Evolutionary conservation across 2,888 invertebrate species (phyloP).

Genomic region (Thecophora atra): DNA sequence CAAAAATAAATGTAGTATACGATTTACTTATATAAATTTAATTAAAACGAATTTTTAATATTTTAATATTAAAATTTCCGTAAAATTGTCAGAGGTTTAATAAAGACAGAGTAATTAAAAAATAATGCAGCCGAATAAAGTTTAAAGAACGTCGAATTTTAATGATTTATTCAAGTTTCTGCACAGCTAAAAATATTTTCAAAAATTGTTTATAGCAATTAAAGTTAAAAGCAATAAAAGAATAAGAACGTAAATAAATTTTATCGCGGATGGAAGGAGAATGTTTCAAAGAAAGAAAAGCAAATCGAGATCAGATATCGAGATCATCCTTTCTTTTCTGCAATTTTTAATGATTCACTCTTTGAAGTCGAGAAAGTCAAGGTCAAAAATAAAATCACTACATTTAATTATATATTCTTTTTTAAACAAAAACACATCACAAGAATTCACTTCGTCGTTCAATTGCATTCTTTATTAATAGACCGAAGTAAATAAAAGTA

Average conservation of each 20-base stretch:
- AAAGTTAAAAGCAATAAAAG: not conserved
- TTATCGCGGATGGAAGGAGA: not conserved
- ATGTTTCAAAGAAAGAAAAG: slow-evolving; percentile 10
- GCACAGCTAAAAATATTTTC: no score
- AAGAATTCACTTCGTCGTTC: not conserved
- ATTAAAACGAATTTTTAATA: no score
- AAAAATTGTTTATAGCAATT: no score
- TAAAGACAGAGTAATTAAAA: no score
- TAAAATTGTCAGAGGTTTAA: no score
- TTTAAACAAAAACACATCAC: not conserved
- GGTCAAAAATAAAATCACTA: slow-evolving; percentile 3
- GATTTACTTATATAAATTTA: no score
- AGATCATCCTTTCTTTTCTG: not conserved
- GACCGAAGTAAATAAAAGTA: not conserved
- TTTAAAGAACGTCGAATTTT: no score
- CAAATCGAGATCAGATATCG: slow-evolving; percentile 5
- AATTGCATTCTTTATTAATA: not conserved
- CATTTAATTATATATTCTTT: not conserved
- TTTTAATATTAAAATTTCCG: no score
- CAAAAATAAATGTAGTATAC: no score
- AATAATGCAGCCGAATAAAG: no score
- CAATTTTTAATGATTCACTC: slow-evolving; percentile 12
- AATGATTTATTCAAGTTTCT: no score
- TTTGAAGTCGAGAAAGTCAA: slow-evolving; percentile 11
- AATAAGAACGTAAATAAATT: not conserved